phyloP scores from a whole-genome alignment of 2,113 vertebrate genomes.

The Setophaga kirtlandii region DNA sequence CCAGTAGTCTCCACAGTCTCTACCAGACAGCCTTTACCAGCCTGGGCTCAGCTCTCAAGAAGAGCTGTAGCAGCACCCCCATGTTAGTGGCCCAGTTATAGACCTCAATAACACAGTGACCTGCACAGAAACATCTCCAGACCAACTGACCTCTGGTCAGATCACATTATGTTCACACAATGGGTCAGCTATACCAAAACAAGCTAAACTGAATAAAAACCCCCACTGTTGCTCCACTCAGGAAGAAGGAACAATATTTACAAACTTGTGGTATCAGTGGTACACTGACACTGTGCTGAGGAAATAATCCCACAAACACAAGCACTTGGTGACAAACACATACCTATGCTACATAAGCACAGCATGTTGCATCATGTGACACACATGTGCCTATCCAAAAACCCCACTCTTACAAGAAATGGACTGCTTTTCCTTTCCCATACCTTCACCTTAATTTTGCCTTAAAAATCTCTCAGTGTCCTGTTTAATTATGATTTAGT shows the following conservation, averaged over 20 bases:
- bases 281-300: neutral
- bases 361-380: neutral
- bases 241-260: neutral
- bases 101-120: neutral
- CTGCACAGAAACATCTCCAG: neutral
- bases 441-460: neutral
- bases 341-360: rapidly evolving
- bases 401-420: neutral
- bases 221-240: neutral
- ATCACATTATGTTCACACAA: neutral
- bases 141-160: neutral
- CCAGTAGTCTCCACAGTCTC: neutral
- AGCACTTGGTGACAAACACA: neutral
- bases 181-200: neutral
- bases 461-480: neutral
- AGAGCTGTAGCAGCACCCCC: neutral
- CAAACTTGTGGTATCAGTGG: neutral
- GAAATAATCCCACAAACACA: neutral
- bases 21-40: neutral
- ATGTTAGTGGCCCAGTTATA: neutral
- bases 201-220: neutral
- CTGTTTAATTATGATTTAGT: neutral
- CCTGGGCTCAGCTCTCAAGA: neutral
- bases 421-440: neutral
- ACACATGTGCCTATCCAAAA: neutral